These are phyloP conservation scores for Lepus timidus DNA, from an alignment of 2,113 vertebrate genomes.

Conservation along the genomic window DNA sequence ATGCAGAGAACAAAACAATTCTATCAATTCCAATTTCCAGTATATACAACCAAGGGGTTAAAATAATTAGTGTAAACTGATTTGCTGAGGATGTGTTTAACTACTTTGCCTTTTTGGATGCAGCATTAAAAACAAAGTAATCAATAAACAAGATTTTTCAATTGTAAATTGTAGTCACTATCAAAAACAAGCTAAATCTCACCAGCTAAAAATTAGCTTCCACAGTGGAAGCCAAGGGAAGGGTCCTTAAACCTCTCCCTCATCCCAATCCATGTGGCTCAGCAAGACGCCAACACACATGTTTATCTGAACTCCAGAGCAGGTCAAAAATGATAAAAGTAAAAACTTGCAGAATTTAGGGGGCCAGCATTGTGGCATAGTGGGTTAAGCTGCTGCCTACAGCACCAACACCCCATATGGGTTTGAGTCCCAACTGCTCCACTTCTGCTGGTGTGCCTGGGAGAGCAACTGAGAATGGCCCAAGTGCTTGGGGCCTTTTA, in stretches of 20 bases:
- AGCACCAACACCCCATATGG: no score
- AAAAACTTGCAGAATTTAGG: not conserved
- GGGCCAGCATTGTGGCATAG: no score
- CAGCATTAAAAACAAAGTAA: slow-evolving; percentile 34
- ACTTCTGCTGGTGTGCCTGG: no score
- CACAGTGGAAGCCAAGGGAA: slow-evolving; percentile 76
- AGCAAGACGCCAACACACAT: not conserved
- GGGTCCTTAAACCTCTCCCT: slow-evolving; percentile 19
- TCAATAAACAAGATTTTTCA: slow-evolving; percentile 55
- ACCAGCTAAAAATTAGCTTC: slow-evolving; percentile 76
- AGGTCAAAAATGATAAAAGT: not conserved
- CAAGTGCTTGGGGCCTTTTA: no score
- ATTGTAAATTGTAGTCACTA: not conserved
- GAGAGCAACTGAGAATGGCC: no score
- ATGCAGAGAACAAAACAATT: slow-evolving; percentile 53
- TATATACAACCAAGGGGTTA: slow-evolving; percentile 24
- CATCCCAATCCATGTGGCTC: not conserved
- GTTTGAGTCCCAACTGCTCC: no score
- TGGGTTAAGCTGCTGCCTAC: no score
- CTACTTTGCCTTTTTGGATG: slow-evolving; percentile 29
- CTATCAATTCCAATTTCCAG: slow-evolving; percentile 38
- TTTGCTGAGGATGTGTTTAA: not conserved
- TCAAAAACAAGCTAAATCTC: slow-evolving; percentile 75
- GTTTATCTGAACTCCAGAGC: not conserved
- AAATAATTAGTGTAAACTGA: slow-evolving; percentile 51